Base-by-base conservation (phyloP, 2,888 invertebrate species). In the Dynastes maya region DNA sequence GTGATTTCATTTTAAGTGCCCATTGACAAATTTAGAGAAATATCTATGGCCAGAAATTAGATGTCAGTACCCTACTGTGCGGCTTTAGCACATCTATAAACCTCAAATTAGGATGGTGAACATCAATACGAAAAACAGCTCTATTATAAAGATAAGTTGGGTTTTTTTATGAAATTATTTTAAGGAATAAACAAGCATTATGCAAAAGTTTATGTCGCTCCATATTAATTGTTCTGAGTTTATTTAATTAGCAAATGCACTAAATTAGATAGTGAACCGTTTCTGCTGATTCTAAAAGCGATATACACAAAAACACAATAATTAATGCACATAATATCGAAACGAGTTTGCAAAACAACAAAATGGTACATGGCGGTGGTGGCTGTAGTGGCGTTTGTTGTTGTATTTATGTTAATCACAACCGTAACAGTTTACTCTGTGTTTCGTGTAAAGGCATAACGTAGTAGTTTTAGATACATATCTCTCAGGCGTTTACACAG, bases 341-440 rank as follows among this genome's bases (percentile, higher is more conserved):
- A 76, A 51, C 29, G 5, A 58, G 13, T 27, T 16, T 45, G 65
- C n/a, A 32, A 76, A 51, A 49, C 63, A 53, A 76, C 51, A 65
- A 37, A 67, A 16, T 61, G 11, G 63, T 22, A n/a, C 22, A 37
- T n/a, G 40, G 13, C 5, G 65, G 49, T 22, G 40, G n/a, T 11
- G 76, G 53, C 29, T 27, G 13, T 22, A 29, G 76, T 13, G 29
- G 37, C 65, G 40, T 67, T 76, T 22, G 61, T 55, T 68, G 45
- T 58, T 68, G 49, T 67, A 76, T 67, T 76, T 67, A 76, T 76
- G 67, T 76, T 76, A 76, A 76, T 76, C 76, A 76, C 67, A 68
- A 51, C 53, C 58, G 51, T 67, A 76, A 55, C 76, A 67, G 53
- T 76, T 76, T 58, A 55, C 67, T 76, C 58, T 67, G 37, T 45